Percentiles rank a stretch among this genome's conserved stretches.
phyloP scores from a whole-genome alignment of 2,888 invertebrate species.

The Melolontha melolontha region DNA sequence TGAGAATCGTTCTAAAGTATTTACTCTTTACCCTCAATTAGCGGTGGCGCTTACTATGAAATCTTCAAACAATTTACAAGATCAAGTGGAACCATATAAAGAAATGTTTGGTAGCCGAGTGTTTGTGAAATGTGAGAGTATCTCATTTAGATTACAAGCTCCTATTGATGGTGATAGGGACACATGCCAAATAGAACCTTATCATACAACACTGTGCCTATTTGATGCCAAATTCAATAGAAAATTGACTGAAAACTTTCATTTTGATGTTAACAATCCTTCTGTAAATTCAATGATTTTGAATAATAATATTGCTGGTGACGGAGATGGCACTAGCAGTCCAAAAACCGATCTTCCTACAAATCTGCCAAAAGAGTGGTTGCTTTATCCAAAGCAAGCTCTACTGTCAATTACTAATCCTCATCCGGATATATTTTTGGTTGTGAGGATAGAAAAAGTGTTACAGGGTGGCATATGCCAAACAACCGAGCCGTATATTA shows the following conservation, averaged over 20 bases:
- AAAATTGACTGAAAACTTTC: slow-evolving; percentile 94
- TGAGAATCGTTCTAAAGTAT: slow-evolving; percentile 84
- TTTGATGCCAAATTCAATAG: slow-evolving; percentile 90
- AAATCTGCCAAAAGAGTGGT: slow-evolving; percentile 81
- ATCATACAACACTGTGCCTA: slow-evolving; percentile 88
- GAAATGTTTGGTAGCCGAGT: slow-evolving; percentile 91
- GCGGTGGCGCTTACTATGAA: slow-evolving; percentile 64
- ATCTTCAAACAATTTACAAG: slow-evolving; percentile 56
- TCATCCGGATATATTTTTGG: slow-evolving; percentile 90
- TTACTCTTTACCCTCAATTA: slow-evolving; percentile 76
- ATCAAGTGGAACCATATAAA: slow-evolving; percentile 78
- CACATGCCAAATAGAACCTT: slow-evolving; percentile 90
- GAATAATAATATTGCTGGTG: slow-evolving; percentile 47
- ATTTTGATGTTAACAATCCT: slow-evolving; percentile 86
- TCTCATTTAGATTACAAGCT: slow-evolving; percentile 87
- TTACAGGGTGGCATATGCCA: slow-evolving; percentile 89
- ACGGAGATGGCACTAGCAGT: slow-evolving; percentile 51
- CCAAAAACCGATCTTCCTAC: slow-evolving; percentile 73
- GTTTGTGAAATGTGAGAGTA: slow-evolving; percentile 83
- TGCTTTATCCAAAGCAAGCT: slow-evolving; percentile 77
- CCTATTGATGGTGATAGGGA: slow-evolving; percentile 79
- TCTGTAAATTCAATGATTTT: slow-evolving; percentile 73
- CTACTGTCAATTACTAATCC: slow-evolving; percentile 89
- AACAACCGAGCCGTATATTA: slow-evolving; percentile 88
- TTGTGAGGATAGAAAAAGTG: slow-evolving; percentile 94